These are phyloP conservation scores for Netelia virgata DNA, from an alignment of 2,888 invertebrate genomes.

Conservation along the genomic window DNA sequence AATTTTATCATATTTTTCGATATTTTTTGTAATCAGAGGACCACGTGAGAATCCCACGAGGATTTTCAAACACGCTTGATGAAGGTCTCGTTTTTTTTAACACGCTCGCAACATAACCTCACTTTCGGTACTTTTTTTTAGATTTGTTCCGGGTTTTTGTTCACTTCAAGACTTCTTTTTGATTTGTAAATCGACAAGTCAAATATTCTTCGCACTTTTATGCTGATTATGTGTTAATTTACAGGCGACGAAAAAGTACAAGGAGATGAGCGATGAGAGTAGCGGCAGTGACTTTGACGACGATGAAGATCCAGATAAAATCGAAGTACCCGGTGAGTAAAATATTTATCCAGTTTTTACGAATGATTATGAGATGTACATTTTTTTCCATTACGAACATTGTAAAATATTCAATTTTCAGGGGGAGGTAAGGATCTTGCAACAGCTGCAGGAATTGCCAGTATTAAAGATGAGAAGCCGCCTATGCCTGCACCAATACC, in stretches of 20 bases:
- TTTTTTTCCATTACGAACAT: not conserved
- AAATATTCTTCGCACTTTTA: not conserved
- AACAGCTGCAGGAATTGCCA: constrained; percentile 90
- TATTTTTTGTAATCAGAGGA: not conserved
- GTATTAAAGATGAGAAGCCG: constrained; percentile 86
- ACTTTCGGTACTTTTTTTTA: constrained; percentile 43
- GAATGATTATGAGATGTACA: not conserved
- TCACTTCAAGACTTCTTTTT: not conserved
- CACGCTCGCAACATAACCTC: constrained; percentile 69
- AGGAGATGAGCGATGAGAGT: constrained; percentile 85
- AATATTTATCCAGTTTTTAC: not conserved
- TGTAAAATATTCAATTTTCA: constrained; percentile 79
- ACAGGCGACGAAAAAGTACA: constrained; percentile 78
- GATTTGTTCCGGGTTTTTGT: not conserved
- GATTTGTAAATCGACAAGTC: constrained; percentile 1
- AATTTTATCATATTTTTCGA: constrained; percentile 2
- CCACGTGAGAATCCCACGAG: constrained; percentile 42
- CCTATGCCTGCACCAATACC: constrained; percentile 74
- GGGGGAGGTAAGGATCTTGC: constrained; percentile 95
- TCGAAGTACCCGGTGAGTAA: constrained; percentile 93
- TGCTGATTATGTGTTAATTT: constrained; percentile 24
- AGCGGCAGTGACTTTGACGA: constrained; percentile 92
- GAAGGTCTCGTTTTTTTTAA: constrained; percentile 61
- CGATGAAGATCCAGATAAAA: constrained; percentile 96
- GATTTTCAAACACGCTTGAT: constrained; percentile 59